Evolutionary conservation across 1,140 invertebrate genomes (phyloP).

Genomic region (Lordiphosa stackelbergi): DNA sequence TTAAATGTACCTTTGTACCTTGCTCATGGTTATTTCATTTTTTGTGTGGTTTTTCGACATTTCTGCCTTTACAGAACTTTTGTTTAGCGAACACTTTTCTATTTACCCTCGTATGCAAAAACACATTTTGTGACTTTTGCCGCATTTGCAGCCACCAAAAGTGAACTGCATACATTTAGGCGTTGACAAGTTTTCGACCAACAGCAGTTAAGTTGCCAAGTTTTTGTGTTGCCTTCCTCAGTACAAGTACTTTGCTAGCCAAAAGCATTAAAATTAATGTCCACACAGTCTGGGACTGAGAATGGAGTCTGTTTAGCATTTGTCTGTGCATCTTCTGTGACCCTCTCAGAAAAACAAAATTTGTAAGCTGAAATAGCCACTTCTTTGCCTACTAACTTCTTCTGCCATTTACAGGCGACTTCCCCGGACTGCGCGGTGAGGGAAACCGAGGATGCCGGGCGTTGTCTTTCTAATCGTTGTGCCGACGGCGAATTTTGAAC

Average conservation of each 20-base stretch:
- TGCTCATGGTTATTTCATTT: too few relatives aligned
- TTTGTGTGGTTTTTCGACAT: too few relatives aligned
- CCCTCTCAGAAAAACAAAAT: slow-evolving; percentile 19
- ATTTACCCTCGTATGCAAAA: slow-evolving; percentile 18
- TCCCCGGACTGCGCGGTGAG: neutral
- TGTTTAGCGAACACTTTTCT: neutral
- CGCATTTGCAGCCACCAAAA: slow-evolving; percentile 2
- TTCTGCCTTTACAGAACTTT: too few relatives aligned
- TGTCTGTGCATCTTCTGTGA: slow-evolving; percentile 6
- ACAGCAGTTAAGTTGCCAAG: slow-evolving; percentile 12
- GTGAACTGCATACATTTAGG: slow-evolving; percentile 22
- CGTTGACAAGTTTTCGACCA: slow-evolving; percentile 18
- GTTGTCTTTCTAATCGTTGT: slow-evolving; percentile 81
- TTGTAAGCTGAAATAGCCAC: slow-evolving; percentile 47
- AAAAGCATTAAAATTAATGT: slow-evolving; percentile 30
- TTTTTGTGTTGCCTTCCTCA: slow-evolving; percentile 21
- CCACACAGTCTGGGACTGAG: slow-evolving; percentile 6
- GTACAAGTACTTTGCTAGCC: neutral
- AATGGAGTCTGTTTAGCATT: neutral
- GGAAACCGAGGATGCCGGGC: slow-evolving; percentile 73
- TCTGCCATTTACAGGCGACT: slow-evolving; percentile 29
- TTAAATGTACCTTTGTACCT: too few relatives aligned
- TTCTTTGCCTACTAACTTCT: slow-evolving; percentile 32
- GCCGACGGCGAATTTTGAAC: slow-evolving; percentile 80
- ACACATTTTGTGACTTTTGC: slow-evolving; percentile 7